Evolutionary conservation across 2,113 vertebrate species (phyloP).

Genomic region (Myotis yumanensis): DNA sequence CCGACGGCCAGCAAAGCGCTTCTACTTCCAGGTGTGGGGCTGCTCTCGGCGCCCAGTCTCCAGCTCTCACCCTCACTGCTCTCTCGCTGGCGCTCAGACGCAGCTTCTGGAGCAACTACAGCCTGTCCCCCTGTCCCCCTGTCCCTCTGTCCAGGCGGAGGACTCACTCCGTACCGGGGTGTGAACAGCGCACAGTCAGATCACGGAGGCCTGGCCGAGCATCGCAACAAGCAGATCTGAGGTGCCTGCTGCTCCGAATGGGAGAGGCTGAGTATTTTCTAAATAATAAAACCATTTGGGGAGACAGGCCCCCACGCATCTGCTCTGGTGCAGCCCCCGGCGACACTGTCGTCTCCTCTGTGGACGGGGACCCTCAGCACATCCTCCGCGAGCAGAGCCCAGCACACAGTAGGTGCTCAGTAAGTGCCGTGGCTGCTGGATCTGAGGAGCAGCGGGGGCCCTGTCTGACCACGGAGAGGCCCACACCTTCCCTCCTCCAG

Average conservation of each 20-base stretch:
- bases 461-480: too few species aligned
- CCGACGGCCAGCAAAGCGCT: conserved; percentile 60
- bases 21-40: conserved; percentile 66
- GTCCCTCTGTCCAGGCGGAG: conserved; percentile 31
- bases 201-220: conserved; percentile 64
- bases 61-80: conserved; percentile 51
- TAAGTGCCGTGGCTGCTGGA: background rate
- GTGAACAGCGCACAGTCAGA: conserved; percentile 59
- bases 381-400: background rate
- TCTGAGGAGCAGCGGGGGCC: background rate
- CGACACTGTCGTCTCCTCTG: background rate
- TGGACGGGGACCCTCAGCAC: background rate
- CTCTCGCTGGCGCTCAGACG: conserved; percentile 7
- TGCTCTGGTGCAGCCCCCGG: background rate
- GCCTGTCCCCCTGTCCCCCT: conserved; percentile 25
- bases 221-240: conserved; percentile 60
- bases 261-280: conserved; percentile 57
- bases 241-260: conserved; percentile 66
- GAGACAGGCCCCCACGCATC: background rate
- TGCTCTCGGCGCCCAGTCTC: background rate
- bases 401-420: background rate
- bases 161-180: conserved; percentile 29
- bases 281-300: conserved; percentile 32
- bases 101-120: conserved; percentile 69
- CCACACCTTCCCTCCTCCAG: background rate